Base-by-base conservation (phyloP, 2,113 vertebrate genomes). In the Cnemophilus loriae region DNA sequence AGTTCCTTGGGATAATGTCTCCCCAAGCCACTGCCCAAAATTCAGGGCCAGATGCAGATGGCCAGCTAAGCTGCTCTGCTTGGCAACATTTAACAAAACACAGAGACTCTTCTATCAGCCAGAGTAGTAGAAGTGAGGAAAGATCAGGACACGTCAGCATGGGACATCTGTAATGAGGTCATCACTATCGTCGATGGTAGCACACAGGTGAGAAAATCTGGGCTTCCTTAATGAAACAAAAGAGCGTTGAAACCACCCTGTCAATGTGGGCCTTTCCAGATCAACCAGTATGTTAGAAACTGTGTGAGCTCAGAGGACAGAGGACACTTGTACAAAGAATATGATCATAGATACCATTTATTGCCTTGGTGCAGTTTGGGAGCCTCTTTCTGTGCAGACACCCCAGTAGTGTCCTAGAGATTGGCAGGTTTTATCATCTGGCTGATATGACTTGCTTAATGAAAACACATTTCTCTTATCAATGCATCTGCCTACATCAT, bases 161-260 rank as follows among this genome's bases (percentile, higher is more conserved):
- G 20, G n/a, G 55, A 46, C 20, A 69, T 44, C 28, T 53, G 53
- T 41, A 50, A 74, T 32, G 24, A 41, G 7, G 60, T 17, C 53
- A 64, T 47, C 11, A 1, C 64, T 77, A 20, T 5, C 60, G 28
- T 55, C 3, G 0, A 1, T 26, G 10, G 42, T 4, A 88, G 30
- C 4, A 84, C 22, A 49, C 5, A 65, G 24, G 42, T 50, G 47
- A 70, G 39, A 74, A 81, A 70, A 70, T 42, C 3, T 52, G 37
- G 3, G 18, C 16, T 37, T 83, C 67, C 79, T 71, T 59, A 53
- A 33, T 11, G 11, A 32, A 49, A 56, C 12, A 65, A 71, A 61
- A 61, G 42, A 26, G 10, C 0, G 1, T 27, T 77, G n/a, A 94
- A 94, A 55, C 33, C 9, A 35, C 27, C 13, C 32, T 68, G 33